Evolutionary conservation across 2,888 invertebrate genomes (phyloP).

Genomic region (Stenodera caucasica): DNA sequence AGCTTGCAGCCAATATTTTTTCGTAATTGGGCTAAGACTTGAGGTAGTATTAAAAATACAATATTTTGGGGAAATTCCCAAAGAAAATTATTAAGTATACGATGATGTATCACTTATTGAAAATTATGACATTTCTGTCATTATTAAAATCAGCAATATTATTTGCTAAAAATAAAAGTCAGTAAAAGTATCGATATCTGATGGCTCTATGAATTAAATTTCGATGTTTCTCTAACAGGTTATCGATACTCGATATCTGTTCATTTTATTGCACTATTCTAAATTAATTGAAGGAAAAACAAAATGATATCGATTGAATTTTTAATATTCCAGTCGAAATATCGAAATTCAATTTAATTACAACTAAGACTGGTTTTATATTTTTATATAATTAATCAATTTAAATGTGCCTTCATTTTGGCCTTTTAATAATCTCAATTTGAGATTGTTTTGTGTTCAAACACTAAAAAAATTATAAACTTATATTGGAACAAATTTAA

Average conservation of each 20-base stretch:
- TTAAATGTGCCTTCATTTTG: slow-evolving; percentile 1
- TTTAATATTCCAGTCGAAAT: background rate
- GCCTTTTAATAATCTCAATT: background rate
- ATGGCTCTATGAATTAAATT: no score
- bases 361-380: slow-evolving; percentile 1
- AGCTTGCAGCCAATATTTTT: slow-evolving; percentile 16
- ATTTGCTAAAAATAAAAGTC: no score
- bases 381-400: slow-evolving; percentile 4
- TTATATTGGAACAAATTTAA: no score
- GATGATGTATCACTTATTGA: no score
- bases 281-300: background rate
- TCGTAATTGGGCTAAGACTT: slow-evolving; percentile 16
- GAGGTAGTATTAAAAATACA: slow-evolving; percentile 7
- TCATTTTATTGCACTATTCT: no score
- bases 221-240: no score
- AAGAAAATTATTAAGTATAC: no score
- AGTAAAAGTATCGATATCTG: no score
- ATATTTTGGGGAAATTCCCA: background rate
- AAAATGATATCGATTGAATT: background rate
- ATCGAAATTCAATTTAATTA: background rate
- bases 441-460: background rate
- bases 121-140: no score
- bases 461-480: no score
- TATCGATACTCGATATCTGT: no score
- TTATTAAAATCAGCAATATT: no score